Evolutionary conservation across 1,140 invertebrate genomes (phyloP).

Genomic region (Drosophila nebulosa): DNA sequence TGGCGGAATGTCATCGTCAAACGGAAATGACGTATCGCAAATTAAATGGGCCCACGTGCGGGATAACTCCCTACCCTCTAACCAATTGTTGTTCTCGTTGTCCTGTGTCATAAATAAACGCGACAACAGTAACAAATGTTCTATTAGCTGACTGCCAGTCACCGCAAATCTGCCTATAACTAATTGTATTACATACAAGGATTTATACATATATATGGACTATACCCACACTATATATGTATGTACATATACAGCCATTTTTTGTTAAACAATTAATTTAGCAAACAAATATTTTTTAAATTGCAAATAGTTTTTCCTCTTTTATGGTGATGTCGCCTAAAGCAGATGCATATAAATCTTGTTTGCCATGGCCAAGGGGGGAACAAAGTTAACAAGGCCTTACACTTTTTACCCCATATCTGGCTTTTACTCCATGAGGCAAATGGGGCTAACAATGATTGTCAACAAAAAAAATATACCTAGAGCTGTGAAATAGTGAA

Average conservation of each 20-base stretch:
- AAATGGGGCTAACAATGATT: constrained; percentile 66
- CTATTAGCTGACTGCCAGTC: not conserved
- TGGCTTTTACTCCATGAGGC: constrained; percentile 29
- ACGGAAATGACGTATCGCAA: constrained; percentile 38
- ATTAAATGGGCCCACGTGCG: constrained; percentile 48
- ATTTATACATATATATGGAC: not conserved
- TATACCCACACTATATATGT: not conserved
- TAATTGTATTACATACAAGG: not conserved
- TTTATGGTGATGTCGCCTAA: constrained; percentile 3
- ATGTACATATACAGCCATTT: not conserved
- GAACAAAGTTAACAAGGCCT: constrained; percentile 36
- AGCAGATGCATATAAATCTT: constrained; percentile 65
- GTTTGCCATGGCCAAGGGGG: not conserved
- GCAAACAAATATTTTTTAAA: constrained; percentile 26
- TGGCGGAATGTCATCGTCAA: constrained; percentile 15
- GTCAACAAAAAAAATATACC: constrained; percentile 50
- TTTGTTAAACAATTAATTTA: constrained; percentile 32
- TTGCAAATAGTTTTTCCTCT: constrained; percentile 48
- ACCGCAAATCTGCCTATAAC: not conserved
- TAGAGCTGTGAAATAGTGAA: not conserved
- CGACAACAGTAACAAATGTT: constrained; percentile 33
- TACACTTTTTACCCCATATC: constrained; percentile 11
- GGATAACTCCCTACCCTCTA: not conserved
- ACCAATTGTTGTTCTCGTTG: not conserved
- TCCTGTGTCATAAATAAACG: constrained; percentile 24